Evolutionary conservation across 2,888 invertebrate species (phyloP).

Genomic region (Syrphus vitripennis): DNA sequence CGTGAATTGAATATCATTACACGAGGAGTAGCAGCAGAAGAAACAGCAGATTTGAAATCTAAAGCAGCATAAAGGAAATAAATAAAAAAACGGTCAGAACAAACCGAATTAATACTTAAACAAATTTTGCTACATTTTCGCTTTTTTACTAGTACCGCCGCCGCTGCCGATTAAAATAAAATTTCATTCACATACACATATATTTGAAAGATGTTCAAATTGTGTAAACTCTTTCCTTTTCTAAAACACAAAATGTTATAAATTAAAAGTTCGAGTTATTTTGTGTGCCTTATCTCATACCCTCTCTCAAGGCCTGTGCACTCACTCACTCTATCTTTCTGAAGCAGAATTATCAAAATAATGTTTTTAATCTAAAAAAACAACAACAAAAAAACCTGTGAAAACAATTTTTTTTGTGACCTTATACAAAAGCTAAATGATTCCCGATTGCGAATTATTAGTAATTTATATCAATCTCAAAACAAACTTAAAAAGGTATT

Average conservation of each 20-base stretch:
- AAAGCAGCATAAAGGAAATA: neutral
- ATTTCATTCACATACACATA: conserved; percentile 14
- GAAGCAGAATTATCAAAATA: conserved; percentile 48
- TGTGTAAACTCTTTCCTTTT: conserved; percentile 9
- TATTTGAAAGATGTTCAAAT: conserved; percentile 17
- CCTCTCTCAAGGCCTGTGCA: conserved; percentile 50
- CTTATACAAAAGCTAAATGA: conserved; percentile 58
- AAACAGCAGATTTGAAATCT: conserved; percentile 21
- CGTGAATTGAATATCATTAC: neutral
- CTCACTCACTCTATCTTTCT: conserved; percentile 53
- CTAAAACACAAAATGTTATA: conserved; percentile 30
- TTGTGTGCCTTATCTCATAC: conserved; percentile 62
- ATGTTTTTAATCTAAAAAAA: conserved; percentile 55
- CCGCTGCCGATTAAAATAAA: conserved; percentile 51
- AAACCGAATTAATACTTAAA: neutral
- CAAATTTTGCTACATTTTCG: conserved; percentile 62
- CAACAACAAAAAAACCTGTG: conserved; percentile 26
- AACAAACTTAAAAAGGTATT: conserved; percentile 33
- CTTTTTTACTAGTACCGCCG: conserved; percentile 66
- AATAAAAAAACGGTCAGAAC: neutral
- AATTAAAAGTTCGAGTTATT: conserved; percentile 50
- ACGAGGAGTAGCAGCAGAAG: conserved; percentile 36
- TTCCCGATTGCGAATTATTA: conserved; percentile 60
- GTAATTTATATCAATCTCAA: conserved; percentile 50
- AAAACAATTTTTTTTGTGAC: conserved; percentile 51